Evolutionary conservation across 37 sponge, comb jelly and placozoan genomes (phyloP), one percentile per base, ranked within the genome.

Genomic region (Mnemiopsis leidyi): DNA sequence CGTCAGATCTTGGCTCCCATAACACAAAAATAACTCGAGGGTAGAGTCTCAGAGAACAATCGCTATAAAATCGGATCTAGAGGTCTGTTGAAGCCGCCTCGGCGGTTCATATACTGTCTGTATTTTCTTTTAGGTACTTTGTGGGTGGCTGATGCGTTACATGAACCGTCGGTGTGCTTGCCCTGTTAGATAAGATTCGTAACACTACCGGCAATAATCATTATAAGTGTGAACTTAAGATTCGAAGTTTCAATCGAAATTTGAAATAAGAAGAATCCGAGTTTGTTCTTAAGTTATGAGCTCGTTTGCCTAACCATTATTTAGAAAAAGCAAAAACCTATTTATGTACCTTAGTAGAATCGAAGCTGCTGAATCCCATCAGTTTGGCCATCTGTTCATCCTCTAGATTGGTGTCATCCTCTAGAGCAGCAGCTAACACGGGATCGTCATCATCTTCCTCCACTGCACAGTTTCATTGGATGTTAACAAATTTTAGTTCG

Each of bases 51-150:
- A n/a, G n/a, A n/a, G n/a, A n/a, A n/a, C n/a, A 76, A n/a, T 24
- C 13, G 68, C 92, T 83, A 97, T 88, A 95, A 95, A 38, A 97
- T 94, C 29, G 94, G 94, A 93, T 97, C 98, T 33, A 97, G 76
- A 38, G 95, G 96, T 77, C 98, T 93, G 76, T 97, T 97, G 95
- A 97, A 97, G 13, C 98, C 98, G 33, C 98, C 98, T 93, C 98
- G 75, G 82, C 98, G 73, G 93, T 97, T 97, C 98, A 97, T 97
- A 93, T 97, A 97, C 93, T 97, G 98, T 67, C 98, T 95, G 88
- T 92, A 95, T 18, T 28, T 69, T 21, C 38, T 31, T 26, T 68
- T 33, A 34, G 69, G 18, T 75, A 94, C 67, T 1, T n/a, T 37
- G 36, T n/a, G 83, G 23, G 71, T 23, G 1, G 38, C 93, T 69